These are phyloP conservation scores for Phyllotis vaccarum DNA, from an alignment of 2,797 vertebrate species.

Conservation along the genomic window DNA sequence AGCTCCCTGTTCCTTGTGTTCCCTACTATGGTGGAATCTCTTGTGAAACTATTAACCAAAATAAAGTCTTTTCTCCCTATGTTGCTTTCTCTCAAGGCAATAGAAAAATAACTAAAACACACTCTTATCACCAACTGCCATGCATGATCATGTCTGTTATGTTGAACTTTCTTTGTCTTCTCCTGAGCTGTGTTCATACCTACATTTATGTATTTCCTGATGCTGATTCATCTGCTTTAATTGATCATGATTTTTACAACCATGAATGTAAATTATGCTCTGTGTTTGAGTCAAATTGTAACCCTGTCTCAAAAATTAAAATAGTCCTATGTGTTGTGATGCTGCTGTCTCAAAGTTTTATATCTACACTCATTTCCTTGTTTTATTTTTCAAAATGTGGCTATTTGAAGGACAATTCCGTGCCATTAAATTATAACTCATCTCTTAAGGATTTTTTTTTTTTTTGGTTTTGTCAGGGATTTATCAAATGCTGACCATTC, in stretches of 20 bases:
- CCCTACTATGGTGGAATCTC: not conserved
- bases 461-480: conserved; percentile 31
- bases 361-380: not conserved
- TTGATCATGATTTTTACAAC: not conserved
- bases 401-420: not conserved
- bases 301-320: not conserved
- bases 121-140: accelerated
- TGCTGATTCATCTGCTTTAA: not conserved
- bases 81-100: not conserved
- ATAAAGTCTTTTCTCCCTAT: not conserved
- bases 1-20: not conserved
- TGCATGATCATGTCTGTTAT: not conserved
- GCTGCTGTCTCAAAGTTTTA: not conserved
- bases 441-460: not conserved
- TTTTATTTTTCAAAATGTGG: conserved; percentile 19
- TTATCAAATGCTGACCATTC: conserved; percentile 10
- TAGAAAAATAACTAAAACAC: not conserved
- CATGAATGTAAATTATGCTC: not conserved
- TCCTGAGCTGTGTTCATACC: not conserved
- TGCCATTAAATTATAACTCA: not conserved
- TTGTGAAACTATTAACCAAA: not conserved
- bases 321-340: not conserved
- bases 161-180: not conserved
- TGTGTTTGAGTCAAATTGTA: not conserved
- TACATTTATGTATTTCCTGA: not conserved